Percentiles rank a stretch among this genome's conserved stretches.
Evolutionary conservation across 2,797 vertebrate species (phyloP).

Genomic region (Onychomys leucogaster): DNA sequence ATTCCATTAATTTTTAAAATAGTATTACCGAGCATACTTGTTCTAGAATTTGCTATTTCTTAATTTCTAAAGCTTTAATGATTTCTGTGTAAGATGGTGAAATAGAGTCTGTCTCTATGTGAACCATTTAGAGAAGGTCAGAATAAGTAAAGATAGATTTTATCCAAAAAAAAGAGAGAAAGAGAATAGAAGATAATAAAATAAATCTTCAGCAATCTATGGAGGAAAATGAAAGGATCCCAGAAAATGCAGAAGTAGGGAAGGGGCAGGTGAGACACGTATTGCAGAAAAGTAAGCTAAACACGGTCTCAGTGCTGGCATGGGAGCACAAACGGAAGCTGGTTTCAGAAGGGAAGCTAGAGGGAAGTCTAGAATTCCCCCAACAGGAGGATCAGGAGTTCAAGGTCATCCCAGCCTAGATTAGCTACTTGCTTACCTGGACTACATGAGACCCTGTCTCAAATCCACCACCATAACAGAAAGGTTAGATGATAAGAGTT

Average conservation of each 20-base stretch:
- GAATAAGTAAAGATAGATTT: not conserved
- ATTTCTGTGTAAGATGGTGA: not conserved
- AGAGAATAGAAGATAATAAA: not conserved
- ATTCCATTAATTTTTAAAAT: not conserved
- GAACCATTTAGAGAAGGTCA: too few relatives aligned
- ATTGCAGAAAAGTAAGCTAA: not conserved
- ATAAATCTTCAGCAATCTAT: not conserved
- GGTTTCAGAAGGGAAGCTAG: not conserved
- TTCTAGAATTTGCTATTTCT: not conserved
- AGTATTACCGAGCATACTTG: not conserved
- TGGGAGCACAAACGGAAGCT: not conserved
- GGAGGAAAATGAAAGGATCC: not conserved
- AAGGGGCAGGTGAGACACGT: not conserved
- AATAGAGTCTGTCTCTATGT: not conserved
- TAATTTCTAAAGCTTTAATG: not conserved
- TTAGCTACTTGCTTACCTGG: too few relatives aligned
- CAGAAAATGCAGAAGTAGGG: too few relatives aligned
- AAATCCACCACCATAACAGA: not conserved
- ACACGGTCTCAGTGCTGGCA: not conserved
- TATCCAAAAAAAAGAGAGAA: not conserved
- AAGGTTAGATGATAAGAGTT: not conserved
- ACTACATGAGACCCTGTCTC: not conserved
- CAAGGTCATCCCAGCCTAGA: not conserved
- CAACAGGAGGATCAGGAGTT: not conserved
- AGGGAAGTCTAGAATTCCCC: not conserved